These are phyloP conservation scores for Corythornis madagascariensis DNA, from an alignment of 2,113 vertebrate genomes.

Conservation along the genomic window DNA sequence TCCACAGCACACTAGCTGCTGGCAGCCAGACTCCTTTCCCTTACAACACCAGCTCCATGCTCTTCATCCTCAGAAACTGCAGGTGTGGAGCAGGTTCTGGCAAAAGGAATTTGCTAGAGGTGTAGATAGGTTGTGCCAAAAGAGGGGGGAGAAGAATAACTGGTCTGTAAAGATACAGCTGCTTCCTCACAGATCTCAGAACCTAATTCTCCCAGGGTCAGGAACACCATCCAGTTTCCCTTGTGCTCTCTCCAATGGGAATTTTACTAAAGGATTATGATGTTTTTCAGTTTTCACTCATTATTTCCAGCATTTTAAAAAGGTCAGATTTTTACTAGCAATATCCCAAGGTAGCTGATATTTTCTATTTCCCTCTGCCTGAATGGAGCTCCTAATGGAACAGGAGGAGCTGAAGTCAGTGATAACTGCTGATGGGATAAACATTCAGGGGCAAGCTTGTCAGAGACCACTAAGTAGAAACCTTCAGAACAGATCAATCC, in stretches of 20 bases:
- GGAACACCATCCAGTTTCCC: neutral
- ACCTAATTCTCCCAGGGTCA: neutral
- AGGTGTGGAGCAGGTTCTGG: neutral
- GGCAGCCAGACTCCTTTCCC: neutral
- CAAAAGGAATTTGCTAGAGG: neutral
- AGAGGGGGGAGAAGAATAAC: neutral
- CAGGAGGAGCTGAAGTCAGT: neutral
- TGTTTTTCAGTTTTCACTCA: neutral
- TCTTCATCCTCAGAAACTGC: neutral
- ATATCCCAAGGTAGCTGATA: neutral
- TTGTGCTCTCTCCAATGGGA: neutral
- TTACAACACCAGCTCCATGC: neutral
- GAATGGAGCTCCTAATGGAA: neutral
- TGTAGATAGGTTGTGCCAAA: neutral
- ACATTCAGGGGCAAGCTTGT: neutral
- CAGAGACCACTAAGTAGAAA: neutral
- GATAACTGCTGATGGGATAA: neutral
- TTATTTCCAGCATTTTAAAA: neutral
- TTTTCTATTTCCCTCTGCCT: neutral
- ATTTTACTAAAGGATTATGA: neutral
- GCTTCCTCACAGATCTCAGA: neutral
- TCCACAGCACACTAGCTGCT: fast-evolving
- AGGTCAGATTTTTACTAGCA: neutral
- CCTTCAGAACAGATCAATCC: neutral
- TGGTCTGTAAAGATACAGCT: too few species aligned